These are phyloP conservation scores for Xyrichtys novacula DNA, from an alignment of 2,797 vertebrate species.

Conservation along the genomic window DNA sequence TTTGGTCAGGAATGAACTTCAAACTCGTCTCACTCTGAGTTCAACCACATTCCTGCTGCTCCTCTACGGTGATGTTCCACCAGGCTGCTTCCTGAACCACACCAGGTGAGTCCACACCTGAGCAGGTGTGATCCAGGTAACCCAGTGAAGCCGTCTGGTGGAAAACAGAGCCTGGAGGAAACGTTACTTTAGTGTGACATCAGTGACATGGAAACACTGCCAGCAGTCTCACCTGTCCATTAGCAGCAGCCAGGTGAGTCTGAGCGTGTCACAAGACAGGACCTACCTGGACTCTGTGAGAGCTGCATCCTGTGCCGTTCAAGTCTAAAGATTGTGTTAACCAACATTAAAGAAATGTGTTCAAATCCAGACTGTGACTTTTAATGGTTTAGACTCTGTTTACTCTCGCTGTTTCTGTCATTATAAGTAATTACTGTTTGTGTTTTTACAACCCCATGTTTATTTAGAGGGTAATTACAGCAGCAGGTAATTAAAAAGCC, in stretches of 20 bases:
- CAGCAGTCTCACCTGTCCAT: conserved; percentile 33
- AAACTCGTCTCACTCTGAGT: neutral
- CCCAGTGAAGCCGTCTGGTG: neutral
- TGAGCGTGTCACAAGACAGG: conserved; percentile 40
- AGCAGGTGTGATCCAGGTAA: conserved; percentile 17
- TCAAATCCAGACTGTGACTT: conserved; percentile 12
- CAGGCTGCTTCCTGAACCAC: neutral
- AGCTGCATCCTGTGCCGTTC: conserved; percentile 73
- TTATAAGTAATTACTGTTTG: neutral
- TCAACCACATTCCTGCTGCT: conserved; percentile 45
- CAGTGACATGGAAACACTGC: conserved; percentile 30
- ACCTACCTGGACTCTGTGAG: conserved; percentile 45
- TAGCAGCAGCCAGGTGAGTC: conserved; percentile 37
- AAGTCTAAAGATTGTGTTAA: conserved; percentile 75
- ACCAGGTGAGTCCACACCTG: conserved; percentile 8
- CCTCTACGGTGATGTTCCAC: conserved; percentile 2
- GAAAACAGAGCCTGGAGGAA: conserved; percentile 9
- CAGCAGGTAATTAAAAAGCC: too few species aligned
- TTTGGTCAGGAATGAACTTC: conserved; percentile 39
- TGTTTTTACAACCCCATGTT: too few species aligned
- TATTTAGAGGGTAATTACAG: too few species aligned
- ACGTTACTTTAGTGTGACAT: conserved; percentile 9
- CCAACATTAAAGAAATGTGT: conserved; percentile 79
- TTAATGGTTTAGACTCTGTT: neutral
- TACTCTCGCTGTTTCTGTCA: neutral